Evolutionary conservation across 1,140 invertebrate species (phyloP).

Genomic region (Zaprionus gabonicus): DNA sequence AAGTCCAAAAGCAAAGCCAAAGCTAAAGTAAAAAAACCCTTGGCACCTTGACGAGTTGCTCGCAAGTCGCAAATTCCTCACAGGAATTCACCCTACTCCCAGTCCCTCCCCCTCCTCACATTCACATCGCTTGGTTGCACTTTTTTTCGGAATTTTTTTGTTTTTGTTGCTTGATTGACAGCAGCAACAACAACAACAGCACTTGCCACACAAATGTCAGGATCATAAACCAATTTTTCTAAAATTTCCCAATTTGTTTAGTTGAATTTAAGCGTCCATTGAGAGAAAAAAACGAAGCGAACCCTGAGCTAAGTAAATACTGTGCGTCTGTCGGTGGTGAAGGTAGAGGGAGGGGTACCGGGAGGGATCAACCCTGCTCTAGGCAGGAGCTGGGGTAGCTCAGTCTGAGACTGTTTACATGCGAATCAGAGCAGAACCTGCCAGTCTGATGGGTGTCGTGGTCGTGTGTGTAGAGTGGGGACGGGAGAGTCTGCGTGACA

Average conservation of each 20-base stretch:
- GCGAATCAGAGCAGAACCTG: conserved; percentile 33
- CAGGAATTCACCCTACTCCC: neutral
- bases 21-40: conserved; percentile 30
- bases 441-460: conserved; percentile 16
- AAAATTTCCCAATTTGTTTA: conserved; percentile 82
- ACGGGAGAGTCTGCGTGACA: conserved; percentile 3
- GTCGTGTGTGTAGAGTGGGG: conserved; percentile 3
- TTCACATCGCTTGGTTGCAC: conserved; percentile 36
- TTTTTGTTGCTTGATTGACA: conserved; percentile 40
- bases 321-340: conserved; percentile 7
- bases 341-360: neutral
- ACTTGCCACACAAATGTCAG: conserved; percentile 63
- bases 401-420: conserved; percentile 20
- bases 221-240: conserved; percentile 82
- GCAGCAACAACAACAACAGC: neutral
- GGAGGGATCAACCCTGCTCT: neutral
- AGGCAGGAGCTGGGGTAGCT: neutral
- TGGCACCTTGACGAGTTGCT: conserved; percentile 34
- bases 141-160: conserved; percentile 28
- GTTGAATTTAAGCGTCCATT: conserved; percentile 64
- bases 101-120: neutral
- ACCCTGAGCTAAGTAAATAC: conserved; percentile 63
- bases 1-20: conserved; percentile 22
- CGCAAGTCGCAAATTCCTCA: conserved; percentile 23
- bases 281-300: conserved; percentile 15